phyloP scores from a whole-genome alignment of 2,888 invertebrate genomes.

The Euclidia mi region DNA sequence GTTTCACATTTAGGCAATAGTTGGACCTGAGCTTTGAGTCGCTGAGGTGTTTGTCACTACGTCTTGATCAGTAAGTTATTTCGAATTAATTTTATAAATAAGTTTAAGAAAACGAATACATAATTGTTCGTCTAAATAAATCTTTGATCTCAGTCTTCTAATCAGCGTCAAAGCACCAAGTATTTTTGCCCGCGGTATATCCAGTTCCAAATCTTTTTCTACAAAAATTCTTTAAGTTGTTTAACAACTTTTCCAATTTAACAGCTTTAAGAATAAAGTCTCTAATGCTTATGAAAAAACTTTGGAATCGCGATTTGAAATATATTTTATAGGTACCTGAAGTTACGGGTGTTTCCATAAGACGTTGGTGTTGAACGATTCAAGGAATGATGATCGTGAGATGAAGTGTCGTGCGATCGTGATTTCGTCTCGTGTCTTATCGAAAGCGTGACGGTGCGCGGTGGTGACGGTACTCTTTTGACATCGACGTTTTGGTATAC shows the following conservation, averaged over 20 bases:
- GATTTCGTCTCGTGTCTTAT: conserved; percentile 39
- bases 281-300: conserved; percentile 16
- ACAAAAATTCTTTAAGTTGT: conserved; percentile 4
- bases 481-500: conserved; percentile 19
- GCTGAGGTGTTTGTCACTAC: no score
- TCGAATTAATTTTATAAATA: no score
- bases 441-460: conserved; percentile 54
- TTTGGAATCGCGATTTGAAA: neutral
- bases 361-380: conserved; percentile 20
- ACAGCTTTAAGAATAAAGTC: conserved; percentile 15
- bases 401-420: conserved; percentile 51
- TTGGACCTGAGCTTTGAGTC: no score
- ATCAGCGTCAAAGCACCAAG: no score
- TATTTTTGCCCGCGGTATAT: no score
- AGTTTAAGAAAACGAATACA: no score
- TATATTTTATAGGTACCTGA: conserved; percentile 2
- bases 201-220: neutral
- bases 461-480: conserved; percentile 39
- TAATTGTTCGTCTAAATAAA: no score
- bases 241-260: conserved; percentile 27
- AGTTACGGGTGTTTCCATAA: conserved; percentile 19
- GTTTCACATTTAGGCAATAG: no score
- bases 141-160: no score
- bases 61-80: no score
- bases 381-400: conserved; percentile 35